Evolutionary conservation across 2,888 invertebrate species (phyloP).

Genomic region (Mimumesa dahlbomi): DNA sequence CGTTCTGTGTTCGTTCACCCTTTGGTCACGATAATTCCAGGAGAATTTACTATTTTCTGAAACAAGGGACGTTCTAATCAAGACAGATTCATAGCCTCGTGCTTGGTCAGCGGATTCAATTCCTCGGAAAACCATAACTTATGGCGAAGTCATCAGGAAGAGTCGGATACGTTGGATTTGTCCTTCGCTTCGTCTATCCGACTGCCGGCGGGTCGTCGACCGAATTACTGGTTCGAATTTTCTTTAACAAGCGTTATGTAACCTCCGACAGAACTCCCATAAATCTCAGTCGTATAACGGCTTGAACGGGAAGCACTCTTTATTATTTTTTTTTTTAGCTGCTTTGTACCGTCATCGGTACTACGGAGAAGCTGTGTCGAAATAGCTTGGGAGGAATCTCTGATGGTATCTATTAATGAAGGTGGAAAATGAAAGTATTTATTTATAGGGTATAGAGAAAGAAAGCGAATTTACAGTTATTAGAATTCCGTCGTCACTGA

Average conservation of each 20-base stretch:
- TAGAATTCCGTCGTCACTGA: too few species aligned
- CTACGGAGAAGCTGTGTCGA: too few species aligned
- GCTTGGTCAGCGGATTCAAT: conserved; percentile 18
- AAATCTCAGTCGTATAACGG: too few species aligned
- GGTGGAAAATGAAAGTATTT: too few species aligned
- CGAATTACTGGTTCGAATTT: conserved; percentile 11
- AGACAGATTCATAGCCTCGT: conserved; percentile 8
- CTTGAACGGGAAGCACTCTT: too few species aligned
- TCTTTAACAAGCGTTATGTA: not conserved
- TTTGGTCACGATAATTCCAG: not conserved
- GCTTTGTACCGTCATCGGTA: too few species aligned
- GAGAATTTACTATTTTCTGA: conserved; percentile 2
- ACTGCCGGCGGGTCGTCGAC: conserved; percentile 11
- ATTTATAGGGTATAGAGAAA: too few species aligned
- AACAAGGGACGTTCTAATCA: conserved; percentile 1
- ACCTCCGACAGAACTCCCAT: not conserved
- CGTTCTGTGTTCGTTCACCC: too few species aligned
- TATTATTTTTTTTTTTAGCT: too few species aligned
- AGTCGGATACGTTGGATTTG: conserved; percentile 22
- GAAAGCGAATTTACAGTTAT: too few species aligned
- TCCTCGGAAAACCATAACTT: conserved; percentile 26
- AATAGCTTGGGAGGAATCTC: too few species aligned
- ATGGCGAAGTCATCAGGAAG: conserved; percentile 11
- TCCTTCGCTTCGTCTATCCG: conserved; percentile 19
- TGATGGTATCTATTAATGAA: too few species aligned